Evolutionary conservation across 1,140 invertebrate species (phyloP).

Genomic region (Antheraea pernyi): DNA sequence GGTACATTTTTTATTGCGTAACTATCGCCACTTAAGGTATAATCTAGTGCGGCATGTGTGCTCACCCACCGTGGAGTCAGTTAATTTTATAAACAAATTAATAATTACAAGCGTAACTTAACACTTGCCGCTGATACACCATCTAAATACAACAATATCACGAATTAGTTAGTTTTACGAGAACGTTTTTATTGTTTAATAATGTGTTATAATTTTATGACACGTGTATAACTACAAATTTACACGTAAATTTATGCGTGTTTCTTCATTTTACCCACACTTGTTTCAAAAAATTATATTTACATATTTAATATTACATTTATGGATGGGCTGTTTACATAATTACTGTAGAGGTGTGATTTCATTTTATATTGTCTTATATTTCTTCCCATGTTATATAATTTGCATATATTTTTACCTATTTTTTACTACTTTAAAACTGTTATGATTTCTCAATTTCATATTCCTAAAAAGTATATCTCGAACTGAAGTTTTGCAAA

Average conservation of each 20-base stretch:
- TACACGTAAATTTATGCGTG: not conserved
- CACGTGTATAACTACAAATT: not conserved
- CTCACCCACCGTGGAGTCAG: slow-evolving; percentile 49
- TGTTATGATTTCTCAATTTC: no score
- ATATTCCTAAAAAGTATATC: no score
- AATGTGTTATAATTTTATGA: slow-evolving; percentile 36
- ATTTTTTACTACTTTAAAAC: no score
- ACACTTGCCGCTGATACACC: slow-evolving; percentile 51
- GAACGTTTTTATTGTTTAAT: slow-evolving; percentile 40
- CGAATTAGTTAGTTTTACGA: slow-evolving; percentile 65
- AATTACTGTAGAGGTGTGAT: no score
- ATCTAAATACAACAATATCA: slow-evolving; percentile 68
- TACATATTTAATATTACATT: not conserved
- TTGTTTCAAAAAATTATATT: not conserved
- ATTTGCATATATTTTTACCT: no score
- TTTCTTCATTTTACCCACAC: not conserved
- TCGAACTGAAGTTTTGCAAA: no score
- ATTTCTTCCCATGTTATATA: no score
- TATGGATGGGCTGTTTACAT: not conserved
- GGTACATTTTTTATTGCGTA: slow-evolving; percentile 6
- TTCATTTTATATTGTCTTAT: no score
- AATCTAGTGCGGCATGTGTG: slow-evolving; percentile 21
- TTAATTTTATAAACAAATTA: slow-evolving; percentile 69
- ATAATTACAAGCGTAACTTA: slow-evolving; percentile 48
- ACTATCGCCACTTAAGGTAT: not conserved